Base-by-base conservation (phyloP, 2,113 vertebrate genomes). In the Psilopsiagon aurifrons region DNA sequence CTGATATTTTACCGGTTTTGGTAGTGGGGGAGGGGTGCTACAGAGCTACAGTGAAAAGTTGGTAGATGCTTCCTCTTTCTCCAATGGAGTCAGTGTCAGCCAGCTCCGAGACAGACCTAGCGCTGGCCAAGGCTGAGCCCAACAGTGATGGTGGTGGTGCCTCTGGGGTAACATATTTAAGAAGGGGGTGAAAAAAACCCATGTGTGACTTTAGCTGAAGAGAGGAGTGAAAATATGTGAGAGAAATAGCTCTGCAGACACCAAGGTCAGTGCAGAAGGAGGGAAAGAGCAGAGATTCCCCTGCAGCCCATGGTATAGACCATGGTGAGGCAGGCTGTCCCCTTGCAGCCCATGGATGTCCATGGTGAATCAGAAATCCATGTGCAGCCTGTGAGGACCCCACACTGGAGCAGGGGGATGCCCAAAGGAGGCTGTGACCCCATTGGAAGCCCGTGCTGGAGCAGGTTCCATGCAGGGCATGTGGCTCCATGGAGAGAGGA, bases 141-240 rank as follows among this genome's bases (percentile, higher is more conserved):
- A 39, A 5, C 44, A 19, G 22, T 7, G 7, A 41, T 5, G 6
- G 28, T 51, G 28, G 16, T 19, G 35, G 18, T 0, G 0, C 18
- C 55, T 60, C 17, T 28, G 33, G 5, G 41, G 22, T 17, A 76
- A 76, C 14, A 27, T 33, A n/a, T 37, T 57, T n/a, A n/a, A 35
- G 29, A 37, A 46, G 25, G 16, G 9, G 52, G 10, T 3, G 3
- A 17, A 24, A 73, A 73, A 54, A 15, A 11, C 6, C 10, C 24
- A 15, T 41, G 22, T 18, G 22, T 6, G 23, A 31, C 17, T 6
- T 17, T 41, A 57, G 23, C 52, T 25, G 10, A 44, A 44, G 5
- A 75, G 41, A 22, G 10, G 17, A 57, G 33, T 28, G 33, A n/a
- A n/a, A 57, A 57, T 57, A 57, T 20, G 18, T 57, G 54, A 57